Evolutionary conservation across 2,797 vertebrate genomes (phyloP).

Genomic region (Vireo griseus): DNA sequence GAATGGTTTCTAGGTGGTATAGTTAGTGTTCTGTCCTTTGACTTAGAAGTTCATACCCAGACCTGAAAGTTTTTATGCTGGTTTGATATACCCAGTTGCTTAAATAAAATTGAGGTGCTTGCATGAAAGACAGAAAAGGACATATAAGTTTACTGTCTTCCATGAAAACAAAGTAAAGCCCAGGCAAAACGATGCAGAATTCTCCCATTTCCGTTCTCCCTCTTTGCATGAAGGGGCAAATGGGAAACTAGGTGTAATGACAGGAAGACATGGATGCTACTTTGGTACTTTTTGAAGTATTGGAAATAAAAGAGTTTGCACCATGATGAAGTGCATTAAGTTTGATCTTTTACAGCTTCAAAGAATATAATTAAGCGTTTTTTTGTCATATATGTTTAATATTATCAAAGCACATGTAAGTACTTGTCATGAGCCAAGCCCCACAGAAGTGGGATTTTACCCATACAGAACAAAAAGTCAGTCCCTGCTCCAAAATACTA

Average conservation of each 20-base stretch:
- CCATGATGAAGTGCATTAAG: not conserved
- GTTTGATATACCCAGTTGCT: not conserved
- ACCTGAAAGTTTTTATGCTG: not conserved
- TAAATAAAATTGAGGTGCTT: not conserved
- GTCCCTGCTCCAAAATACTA: constrained; percentile 47
- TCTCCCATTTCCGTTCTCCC: not conserved
- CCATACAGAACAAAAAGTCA: constrained; percentile 37
- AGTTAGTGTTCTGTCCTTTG: not conserved
- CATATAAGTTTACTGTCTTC: not conserved
- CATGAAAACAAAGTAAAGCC: not conserved
- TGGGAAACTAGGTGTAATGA: not conserved
- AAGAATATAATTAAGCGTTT: not conserved
- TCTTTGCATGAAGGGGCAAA: not conserved
- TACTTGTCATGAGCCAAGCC: not conserved
- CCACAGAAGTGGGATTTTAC: constrained; percentile 24
- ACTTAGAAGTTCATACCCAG: not conserved
- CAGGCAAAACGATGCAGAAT: not conserved
- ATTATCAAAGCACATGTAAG: not conserved
- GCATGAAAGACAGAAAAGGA: not conserved
- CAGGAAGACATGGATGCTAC: not conserved
- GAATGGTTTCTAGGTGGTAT: not conserved
- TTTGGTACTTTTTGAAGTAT: not conserved
- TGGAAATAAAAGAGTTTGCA: not conserved
- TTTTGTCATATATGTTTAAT: not conserved
- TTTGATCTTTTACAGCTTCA: not conserved